Evolutionary conservation across 2,888 invertebrate species (phyloP).

Genomic region (Chrysolina oricalcia): DNA sequence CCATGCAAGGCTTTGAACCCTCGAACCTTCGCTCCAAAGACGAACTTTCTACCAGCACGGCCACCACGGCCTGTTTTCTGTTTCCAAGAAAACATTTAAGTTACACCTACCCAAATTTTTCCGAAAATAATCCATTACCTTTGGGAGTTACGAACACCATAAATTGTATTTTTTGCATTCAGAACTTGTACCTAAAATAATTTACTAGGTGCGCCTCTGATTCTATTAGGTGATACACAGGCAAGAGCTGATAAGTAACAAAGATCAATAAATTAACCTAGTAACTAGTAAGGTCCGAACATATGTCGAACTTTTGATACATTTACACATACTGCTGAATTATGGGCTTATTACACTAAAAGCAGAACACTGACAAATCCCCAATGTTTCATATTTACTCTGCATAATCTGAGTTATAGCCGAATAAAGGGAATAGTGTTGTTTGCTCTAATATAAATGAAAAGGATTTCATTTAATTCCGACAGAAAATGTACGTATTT

Average conservation of each 20-base stretch:
- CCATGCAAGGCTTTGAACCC: too few relatives aligned
- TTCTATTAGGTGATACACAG: too few relatives aligned
- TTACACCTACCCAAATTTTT: too few relatives aligned
- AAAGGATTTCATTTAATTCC: background rate
- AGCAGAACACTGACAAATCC: conserved; percentile 41
- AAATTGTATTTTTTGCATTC: too few relatives aligned
- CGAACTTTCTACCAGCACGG: too few relatives aligned
- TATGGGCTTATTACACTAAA: conserved; percentile 44
- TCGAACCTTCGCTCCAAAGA: too few relatives aligned
- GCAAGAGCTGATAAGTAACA: background rate
- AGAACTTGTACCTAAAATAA: too few relatives aligned
- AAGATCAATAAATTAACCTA: background rate
- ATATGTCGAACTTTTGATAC: conserved; percentile 17
- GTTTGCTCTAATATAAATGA: conserved; percentile 24
- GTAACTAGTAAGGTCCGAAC: background rate
- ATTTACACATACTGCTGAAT: conserved; percentile 27
- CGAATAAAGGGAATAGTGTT: conserved; percentile 31
- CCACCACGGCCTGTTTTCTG: too few relatives aligned
- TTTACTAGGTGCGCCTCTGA: too few relatives aligned
- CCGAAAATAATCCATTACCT: too few relatives aligned
- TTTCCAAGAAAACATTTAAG: too few relatives aligned
- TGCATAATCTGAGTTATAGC: conserved; percentile 51
- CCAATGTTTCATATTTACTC: conserved; percentile 48
- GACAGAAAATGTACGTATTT: background rate
- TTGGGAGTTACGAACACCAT: too few relatives aligned